A percentile compares a stretch with the other conserved stretches of the same genome.
Evolutionary conservation across 2,888 invertebrate genomes (phyloP).

Genomic region (Plemyria rubiginata): DNA sequence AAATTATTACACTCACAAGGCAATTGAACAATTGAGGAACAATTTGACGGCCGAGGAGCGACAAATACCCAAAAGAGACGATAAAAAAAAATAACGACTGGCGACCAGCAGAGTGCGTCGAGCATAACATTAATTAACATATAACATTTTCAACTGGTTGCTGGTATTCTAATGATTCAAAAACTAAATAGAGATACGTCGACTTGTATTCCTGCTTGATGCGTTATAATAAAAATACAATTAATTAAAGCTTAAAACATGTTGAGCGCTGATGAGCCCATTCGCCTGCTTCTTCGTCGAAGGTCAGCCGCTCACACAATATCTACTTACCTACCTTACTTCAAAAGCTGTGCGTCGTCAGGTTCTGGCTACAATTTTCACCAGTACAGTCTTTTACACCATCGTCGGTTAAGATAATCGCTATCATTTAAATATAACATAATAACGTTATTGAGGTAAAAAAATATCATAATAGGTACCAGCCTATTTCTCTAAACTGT

Average conservation of each 20-base stretch:
- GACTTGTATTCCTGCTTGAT: conserved; percentile 42
- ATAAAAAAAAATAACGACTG: conserved; percentile 41
- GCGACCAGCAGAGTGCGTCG: conserved; percentile 32
- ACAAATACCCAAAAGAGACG: conserved; percentile 32
- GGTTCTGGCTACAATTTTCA: conserved; percentile 21
- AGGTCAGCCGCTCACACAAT: conserved; percentile 69
- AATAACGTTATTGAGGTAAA: too few relatives aligned
- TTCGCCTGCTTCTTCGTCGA: conserved; percentile 66
- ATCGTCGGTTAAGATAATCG: neutral
- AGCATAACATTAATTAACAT: conserved; percentile 44
- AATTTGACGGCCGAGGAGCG: conserved; percentile 33
- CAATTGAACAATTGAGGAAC: conserved; percentile 52
- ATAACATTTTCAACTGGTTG: conserved; percentile 35
- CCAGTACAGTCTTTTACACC: conserved; percentile 5
- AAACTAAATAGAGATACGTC: conserved; percentile 39
- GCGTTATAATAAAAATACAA: conserved; percentile 55
- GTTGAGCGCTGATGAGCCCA: conserved; percentile 70
- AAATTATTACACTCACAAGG: conserved; percentile 46
- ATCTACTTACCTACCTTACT: conserved; percentile 55
- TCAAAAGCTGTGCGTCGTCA: conserved; percentile 46
- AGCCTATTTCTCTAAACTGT: too few relatives aligned
- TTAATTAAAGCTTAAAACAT: conserved; percentile 61
- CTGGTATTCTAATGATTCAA: conserved; percentile 42
- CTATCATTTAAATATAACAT: too few relatives aligned
- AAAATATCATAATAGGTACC: too few relatives aligned